A percentile compares a stretch with the other conserved stretches of the same genome.
These are phyloP conservation scores for Podilymbus podiceps DNA, from an alignment of 2,113 vertebrate species.

Conservation along the genomic window DNA sequence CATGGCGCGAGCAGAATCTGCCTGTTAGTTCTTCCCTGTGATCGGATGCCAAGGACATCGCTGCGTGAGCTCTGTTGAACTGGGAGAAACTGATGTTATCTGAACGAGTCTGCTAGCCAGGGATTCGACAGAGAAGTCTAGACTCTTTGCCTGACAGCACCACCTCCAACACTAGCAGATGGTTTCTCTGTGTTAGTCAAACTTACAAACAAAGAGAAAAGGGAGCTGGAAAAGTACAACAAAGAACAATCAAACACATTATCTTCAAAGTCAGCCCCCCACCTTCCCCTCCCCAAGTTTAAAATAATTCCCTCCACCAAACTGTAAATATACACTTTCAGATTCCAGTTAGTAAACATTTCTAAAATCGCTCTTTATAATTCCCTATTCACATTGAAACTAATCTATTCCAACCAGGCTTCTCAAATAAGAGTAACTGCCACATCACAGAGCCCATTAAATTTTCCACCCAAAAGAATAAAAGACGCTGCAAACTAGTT, in stretches of 20 bases:
- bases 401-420: slow-evolving; percentile 30
- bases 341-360: slow-evolving; percentile 5
- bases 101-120: background rate
- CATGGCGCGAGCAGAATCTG: background rate
- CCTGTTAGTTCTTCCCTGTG: background rate
- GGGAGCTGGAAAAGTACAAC: slow-evolving; percentile 47
- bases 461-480: slow-evolving; percentile 16
- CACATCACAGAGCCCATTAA: slow-evolving; percentile 26
- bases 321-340: background rate
- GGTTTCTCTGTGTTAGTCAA: slow-evolving; percentile 55
- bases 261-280: background rate
- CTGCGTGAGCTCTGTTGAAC: slow-evolving; percentile 28
- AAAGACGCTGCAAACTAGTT: background rate
- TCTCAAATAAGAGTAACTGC: slow-evolving; percentile 23
- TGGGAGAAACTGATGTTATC: slow-evolving; percentile 9
- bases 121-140: slow-evolving; percentile 24
- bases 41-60: slow-evolving; percentile 28
- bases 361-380: background rate
- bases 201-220: slow-evolving; percentile 28
- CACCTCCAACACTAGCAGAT: slow-evolving; percentile 62
- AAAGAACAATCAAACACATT: slow-evolving; percentile 41
- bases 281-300: background rate
- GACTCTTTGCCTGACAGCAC: slow-evolving; percentile 52
- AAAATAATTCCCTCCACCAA: slow-evolving; percentile 9
- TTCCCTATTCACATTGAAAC: slow-evolving; percentile 18